A percentile compares a stretch with the other conserved stretches of the same genome.
Evolutionary conservation across 2,113 vertebrate genomes (phyloP).

Genomic region (Hippocampus comes): DNA sequence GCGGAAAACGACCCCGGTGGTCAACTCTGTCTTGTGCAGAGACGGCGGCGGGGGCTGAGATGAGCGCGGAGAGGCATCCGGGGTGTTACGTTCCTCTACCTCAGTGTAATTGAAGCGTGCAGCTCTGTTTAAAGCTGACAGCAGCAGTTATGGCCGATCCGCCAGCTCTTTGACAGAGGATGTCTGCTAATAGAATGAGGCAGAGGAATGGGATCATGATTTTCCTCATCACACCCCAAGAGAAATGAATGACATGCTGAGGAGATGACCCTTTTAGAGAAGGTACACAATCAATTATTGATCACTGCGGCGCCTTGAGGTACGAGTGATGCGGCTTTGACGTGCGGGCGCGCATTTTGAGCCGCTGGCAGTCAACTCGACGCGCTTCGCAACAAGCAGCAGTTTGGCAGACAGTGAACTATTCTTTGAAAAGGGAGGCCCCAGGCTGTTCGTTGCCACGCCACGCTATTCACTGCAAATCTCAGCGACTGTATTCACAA

Average conservation of each 20-base stretch:
- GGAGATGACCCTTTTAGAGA: neutral
- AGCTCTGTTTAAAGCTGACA: neutral
- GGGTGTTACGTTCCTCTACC: constrained; percentile 11
- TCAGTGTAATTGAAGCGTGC: constrained; percentile 41
- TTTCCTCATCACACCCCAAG: neutral
- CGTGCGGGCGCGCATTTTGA: neutral
- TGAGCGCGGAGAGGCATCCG: neutral
- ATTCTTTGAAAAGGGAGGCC: no score
- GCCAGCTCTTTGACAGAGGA: constrained; percentile 20
- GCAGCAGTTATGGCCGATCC: constrained; percentile 24
- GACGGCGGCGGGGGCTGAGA: constrained; percentile 19
- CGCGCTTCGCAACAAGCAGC: no score
- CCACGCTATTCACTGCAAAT: no score
- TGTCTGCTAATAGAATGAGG: neutral
- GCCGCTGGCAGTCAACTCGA: no score
- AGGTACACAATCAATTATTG: neutral
- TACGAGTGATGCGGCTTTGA: neutral
- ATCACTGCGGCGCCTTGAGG: neutral
- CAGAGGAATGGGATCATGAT: neutral
- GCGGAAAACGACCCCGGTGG: constrained; percentile 43
- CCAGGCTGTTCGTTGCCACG: no score
- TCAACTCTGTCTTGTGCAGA: constrained; percentile 49
- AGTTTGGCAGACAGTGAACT: no score
- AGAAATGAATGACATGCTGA: neutral
- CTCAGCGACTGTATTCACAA: no score